Percentiles rank a stretch among this genome's conserved stretches.
Evolutionary conservation across 2,797 vertebrate species (phyloP).

Genomic region (Notamacropus eugenii): DNA sequence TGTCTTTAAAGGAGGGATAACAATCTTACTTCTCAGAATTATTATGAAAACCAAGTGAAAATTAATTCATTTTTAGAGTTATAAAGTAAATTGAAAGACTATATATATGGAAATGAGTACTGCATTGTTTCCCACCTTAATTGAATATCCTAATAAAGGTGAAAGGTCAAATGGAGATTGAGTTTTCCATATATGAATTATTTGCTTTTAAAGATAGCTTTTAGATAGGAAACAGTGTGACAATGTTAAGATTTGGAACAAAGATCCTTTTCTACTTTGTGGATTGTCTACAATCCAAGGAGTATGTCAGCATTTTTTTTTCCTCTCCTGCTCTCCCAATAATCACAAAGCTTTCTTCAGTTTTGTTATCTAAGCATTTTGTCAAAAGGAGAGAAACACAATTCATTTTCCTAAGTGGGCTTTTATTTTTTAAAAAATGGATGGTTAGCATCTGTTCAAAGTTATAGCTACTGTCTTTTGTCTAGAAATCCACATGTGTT

Average conservation of each 20-base stretch:
- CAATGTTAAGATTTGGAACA: neutral
- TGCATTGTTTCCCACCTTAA: neutral
- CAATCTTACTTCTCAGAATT: neutral
- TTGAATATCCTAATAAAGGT: neutral
- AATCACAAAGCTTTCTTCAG: neutral
- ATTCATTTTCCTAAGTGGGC: neutral
- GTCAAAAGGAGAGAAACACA: constrained; percentile 3
- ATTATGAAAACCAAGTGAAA: neutral
- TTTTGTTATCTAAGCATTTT: constrained; percentile 28
- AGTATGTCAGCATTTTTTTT: neutral
- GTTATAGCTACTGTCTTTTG: neutral
- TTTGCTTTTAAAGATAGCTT: neutral
- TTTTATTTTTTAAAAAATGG: neutral
- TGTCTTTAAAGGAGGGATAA: neutral
- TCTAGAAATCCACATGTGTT: neutral
- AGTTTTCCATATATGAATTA: neutral
- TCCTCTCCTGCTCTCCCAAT: neutral
- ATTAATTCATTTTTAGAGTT: neutral
- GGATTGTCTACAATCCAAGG: neutral
- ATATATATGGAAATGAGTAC: neutral
- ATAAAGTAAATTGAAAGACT: neutral
- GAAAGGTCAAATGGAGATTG: neutral
- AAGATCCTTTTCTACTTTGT: neutral
- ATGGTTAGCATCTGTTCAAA: neutral
- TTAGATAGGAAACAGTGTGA: neutral